These are phyloP conservation scores for Rapana venosa DNA, from an alignment of 2,888 invertebrate genomes.

Conservation along the genomic window DNA sequence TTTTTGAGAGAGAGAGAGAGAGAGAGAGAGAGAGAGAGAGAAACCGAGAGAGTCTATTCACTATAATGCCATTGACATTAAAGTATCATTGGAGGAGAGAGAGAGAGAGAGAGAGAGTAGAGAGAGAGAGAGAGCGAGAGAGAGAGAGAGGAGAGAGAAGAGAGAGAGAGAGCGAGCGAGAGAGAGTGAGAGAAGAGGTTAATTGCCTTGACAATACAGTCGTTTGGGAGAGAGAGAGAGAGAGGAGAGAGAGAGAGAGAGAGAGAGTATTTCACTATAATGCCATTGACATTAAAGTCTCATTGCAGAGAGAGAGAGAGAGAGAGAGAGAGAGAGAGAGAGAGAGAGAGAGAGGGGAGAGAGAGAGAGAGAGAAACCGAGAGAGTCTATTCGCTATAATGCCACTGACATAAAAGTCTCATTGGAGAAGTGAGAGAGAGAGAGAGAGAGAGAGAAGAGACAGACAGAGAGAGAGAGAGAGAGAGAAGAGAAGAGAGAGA, in stretches of 20 bases:
- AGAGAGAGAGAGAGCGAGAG: neutral
- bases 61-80: too few species aligned
- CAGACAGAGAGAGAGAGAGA: neutral
- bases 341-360: neutral
- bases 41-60: too few species aligned
- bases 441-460: neutral
- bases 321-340: conserved; percentile 30
- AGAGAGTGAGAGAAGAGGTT: conserved; percentile 12
- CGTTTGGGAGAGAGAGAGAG: neutral
- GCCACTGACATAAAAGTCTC: neutral
- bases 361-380: neutral
- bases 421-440: neutral
- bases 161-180: neutral
- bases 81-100: neutral
- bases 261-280: too few species aligned
- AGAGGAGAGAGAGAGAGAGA: neutral
- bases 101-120: neutral
- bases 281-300: too few species aligned
- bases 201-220: too few species aligned
- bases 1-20: neutral
- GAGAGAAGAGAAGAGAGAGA: neutral
- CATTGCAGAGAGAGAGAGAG: neutral
- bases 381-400: neutral
- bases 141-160: too few species aligned
- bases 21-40: too few species aligned